Base-by-base conservation (phyloP, 1,140 invertebrate species). In the Maniola jurtina region DNA sequence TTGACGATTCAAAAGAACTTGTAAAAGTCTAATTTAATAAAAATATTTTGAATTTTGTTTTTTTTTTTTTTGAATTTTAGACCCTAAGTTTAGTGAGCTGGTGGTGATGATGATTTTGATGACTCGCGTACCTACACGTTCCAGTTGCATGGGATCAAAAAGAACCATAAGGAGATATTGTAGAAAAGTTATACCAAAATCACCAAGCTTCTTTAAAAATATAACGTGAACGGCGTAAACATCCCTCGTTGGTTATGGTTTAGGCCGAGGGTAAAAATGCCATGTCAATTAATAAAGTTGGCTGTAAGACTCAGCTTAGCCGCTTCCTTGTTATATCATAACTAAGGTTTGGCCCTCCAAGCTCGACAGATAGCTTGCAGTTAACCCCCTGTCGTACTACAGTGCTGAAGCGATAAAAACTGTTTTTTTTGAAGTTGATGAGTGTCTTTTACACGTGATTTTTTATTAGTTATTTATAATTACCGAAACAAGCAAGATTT, bases 241-340 rank as follows among this genome's bases (percentile, higher is more conserved):
- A 67, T 56, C 52, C 36, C 54, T 60, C 34, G 40, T 60, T 58
- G 64, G 35, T 55, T 55, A 54, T 66, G 40, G 63, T 69, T 71
- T 74, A 70, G 45, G 60, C 72, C 61, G 64, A 73, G 73, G 75
- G 69, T 71, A 80, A 83, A 86, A 88, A 84, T 72, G 77, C 78
- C 81, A 86, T 83, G 82, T 86, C 84, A 86, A 86, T 88, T 86
- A 88, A 86, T 81, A 83, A 82, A 84, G 82, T 81, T 77, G 75
- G 57, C 76, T 72, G 77, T 86, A 86, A 88, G 84, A 73, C 80
- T 56, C 60, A 75, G 84, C 86, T 88, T 88, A 86, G 81, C 84
- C 75, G 75, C 70, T 75, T 81, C 76, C 83, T 85, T 85, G 81
- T 83, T 86, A 85, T 86, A 83, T 86, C 83, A 86, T 86, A 86